Conservation (phyloP, 2,797 vertebrate genomes). For the Gambelia wislizenii region DNA sequence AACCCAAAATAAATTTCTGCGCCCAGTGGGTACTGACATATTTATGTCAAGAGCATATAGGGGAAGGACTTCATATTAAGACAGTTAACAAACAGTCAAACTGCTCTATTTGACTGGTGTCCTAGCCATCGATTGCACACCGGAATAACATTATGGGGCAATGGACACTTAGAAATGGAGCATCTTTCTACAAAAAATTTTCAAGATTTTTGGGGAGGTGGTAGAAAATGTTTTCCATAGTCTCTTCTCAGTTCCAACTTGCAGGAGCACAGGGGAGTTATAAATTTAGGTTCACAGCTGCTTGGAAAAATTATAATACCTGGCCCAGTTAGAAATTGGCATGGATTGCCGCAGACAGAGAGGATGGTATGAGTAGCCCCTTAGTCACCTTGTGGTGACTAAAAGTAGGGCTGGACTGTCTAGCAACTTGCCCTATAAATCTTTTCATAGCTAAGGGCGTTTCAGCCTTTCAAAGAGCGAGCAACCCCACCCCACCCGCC, state of each 20-base stretch:
- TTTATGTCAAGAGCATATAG: too few species aligned
- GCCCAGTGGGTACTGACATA: too few species aligned
- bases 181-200: too few species aligned
- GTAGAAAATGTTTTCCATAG: background rate
- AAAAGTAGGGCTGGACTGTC: background rate
- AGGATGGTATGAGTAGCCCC: background rate
- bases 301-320: background rate
- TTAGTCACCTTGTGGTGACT: background rate
- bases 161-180: background rate
- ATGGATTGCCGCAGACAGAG: background rate
- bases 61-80: too few species aligned
- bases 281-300: too few species aligned
- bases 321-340: too few species aligned
- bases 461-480: background rate
- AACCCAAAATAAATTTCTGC: too few species aligned
- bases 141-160: background rate
- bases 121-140: too few species aligned
- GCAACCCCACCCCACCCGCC: background rate
- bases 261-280: too few species aligned
- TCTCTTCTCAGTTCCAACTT: too few species aligned
- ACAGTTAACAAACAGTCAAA: too few species aligned
- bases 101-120: too few species aligned
- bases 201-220: background rate
- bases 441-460: background rate
- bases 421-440: background rate